A percentile compares a stretch with the other conserved stretches of the same genome.
Evolutionary conservation across 1,140 invertebrate species (phyloP).

Genomic region (Agrilus planipennis): DNA sequence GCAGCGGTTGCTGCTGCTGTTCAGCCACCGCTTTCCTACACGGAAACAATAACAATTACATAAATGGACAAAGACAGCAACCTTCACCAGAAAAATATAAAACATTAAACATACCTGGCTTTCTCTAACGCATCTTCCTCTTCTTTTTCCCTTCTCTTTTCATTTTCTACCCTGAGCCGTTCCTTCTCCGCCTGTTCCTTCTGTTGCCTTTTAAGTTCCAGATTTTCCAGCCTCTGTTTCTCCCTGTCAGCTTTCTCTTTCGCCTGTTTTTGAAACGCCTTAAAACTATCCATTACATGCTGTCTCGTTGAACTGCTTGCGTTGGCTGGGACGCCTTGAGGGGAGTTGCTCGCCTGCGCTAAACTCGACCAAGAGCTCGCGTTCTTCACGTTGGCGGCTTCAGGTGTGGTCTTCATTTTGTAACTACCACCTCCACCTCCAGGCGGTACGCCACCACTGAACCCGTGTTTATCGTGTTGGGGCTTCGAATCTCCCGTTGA

Average conservation of each 20-base stretch:
- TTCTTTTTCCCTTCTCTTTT: conserved; percentile 62
- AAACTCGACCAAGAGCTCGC: conserved; percentile 86
- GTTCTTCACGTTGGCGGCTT: conserved; percentile 68
- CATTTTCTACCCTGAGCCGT: conserved; percentile 63
- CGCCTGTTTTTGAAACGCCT: conserved; percentile 87
- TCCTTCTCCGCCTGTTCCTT: conserved; percentile 78
- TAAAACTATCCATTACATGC: conserved; percentile 58
- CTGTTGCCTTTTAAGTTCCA: conserved; percentile 61
- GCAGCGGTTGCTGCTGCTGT: conserved; percentile 33
- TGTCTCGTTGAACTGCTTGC: conserved; percentile 40
- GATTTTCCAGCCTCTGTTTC: conserved; percentile 69
- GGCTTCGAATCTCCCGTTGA: conserved; percentile 35
- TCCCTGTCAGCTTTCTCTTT: conserved; percentile 89
- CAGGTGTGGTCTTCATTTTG: conserved; percentile 36
- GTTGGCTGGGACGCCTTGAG: conserved; percentile 39
- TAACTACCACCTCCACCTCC: too few relatives aligned
- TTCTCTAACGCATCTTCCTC: conserved; percentile 69
- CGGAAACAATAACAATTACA: too few relatives aligned
- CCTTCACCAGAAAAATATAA: too few relatives aligned
- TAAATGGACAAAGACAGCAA: too few relatives aligned
- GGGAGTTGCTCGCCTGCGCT: conserved; percentile 71
- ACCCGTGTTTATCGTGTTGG: conserved; percentile 30
- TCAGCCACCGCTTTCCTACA: conserved; percentile 44
- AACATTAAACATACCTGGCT: conserved; percentile 37
- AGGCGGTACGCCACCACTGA: background rate